phyloP scores from a whole-genome alignment of 2,797 vertebrate genomes.

The Micromesistius poutassou region DNA sequence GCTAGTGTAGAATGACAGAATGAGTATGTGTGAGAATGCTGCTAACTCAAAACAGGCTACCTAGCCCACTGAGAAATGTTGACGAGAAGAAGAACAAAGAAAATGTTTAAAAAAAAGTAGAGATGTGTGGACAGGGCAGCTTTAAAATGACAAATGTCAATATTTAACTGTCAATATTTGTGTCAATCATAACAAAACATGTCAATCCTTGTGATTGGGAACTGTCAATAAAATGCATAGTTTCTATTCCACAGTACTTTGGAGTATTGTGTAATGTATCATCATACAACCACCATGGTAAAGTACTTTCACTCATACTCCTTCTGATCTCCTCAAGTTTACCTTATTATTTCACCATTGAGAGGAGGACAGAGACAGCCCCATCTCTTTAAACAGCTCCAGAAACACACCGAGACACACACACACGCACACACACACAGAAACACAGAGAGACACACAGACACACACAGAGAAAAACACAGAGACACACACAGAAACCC shows the following conservation, averaged over 20 bases:
- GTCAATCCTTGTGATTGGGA: too few relatives aligned
- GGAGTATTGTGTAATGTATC: background rate
- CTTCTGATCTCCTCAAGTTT: background rate
- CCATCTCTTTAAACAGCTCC: background rate
- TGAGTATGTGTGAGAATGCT: background rate
- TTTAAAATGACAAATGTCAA: too few relatives aligned
- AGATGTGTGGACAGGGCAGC: too few relatives aligned
- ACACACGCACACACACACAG: background rate
- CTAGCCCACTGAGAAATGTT: background rate
- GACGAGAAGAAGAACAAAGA: too few relatives aligned
- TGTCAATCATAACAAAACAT: too few relatives aligned
- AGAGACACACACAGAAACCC: background rate
- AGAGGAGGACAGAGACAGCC: background rate
- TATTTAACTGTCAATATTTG: too few relatives aligned
- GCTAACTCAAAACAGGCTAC: background rate
- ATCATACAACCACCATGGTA: background rate
- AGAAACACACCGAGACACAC: conserved; percentile 22
- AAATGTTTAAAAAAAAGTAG: too few relatives aligned
- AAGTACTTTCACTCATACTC: background rate
- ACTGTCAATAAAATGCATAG: too few relatives aligned
- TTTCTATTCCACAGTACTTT: too few relatives aligned
- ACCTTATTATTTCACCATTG: background rate
- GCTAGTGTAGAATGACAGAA: background rate
- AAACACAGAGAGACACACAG: background rate
- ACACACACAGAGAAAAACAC: background rate